These are phyloP conservation scores for Cephalopholis sonnerati DNA, from an alignment of 2,113 vertebrate species.

Conservation along the genomic window DNA sequence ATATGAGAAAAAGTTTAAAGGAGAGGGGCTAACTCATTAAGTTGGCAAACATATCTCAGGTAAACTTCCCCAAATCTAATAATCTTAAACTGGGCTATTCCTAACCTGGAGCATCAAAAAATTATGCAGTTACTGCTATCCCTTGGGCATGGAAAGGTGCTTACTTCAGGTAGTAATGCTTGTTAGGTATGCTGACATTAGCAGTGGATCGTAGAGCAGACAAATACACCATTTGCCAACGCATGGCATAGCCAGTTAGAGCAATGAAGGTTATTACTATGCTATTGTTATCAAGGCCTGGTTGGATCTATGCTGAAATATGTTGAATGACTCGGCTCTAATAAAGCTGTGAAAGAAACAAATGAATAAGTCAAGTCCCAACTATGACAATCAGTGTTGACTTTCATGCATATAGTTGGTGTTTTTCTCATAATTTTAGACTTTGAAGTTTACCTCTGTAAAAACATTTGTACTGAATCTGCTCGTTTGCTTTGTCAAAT, in stretches of 20 bases:
- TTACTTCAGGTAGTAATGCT: not conserved
- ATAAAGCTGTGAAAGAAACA: not conserved
- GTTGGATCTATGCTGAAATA: not conserved
- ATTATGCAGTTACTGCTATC: not conserved
- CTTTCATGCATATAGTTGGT: not conserved
- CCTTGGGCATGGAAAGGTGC: not conserved
- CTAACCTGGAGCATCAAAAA: not conserved
- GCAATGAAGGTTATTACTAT: not conserved
- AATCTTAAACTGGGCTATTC: not conserved
- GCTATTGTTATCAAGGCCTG: not conserved
- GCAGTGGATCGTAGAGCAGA: not conserved
- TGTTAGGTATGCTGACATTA: not conserved
- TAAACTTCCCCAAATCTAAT: not conserved
- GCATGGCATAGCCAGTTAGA: not conserved
- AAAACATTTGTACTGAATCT: too few species aligned
- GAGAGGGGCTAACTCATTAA: not conserved
- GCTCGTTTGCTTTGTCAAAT: conserved; percentile 10
- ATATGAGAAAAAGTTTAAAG: not conserved
- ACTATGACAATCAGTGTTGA: not conserved
- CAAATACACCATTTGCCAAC: not conserved
- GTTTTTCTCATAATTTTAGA: not conserved
- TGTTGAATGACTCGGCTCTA: not conserved
- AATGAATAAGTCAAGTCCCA: not conserved
- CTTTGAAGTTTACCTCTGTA: not conserved
- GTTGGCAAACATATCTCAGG: not conserved